Percentiles rank a stretch among this genome's conserved stretches.
These are phyloP conservation scores for Drosophila atripex DNA, from an alignment of 2,888 invertebrate genomes.

Conservation along the genomic window DNA sequence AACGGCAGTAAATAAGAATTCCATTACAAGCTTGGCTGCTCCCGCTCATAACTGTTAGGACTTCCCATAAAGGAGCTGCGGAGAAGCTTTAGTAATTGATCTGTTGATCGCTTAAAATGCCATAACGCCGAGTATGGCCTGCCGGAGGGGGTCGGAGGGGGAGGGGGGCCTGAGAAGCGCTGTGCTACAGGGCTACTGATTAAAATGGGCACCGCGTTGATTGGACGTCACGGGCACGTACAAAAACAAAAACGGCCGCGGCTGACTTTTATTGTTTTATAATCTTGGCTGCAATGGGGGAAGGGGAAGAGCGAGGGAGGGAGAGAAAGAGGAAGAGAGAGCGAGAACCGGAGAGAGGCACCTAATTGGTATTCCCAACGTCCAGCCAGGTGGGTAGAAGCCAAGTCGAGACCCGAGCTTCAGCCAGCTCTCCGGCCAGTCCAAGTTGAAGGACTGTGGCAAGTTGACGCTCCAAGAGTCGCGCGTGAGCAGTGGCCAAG, in stretches of 20 bases:
- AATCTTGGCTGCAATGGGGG: constrained; percentile 42
- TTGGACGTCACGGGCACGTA: constrained; percentile 76
- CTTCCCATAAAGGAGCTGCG: constrained; percentile 35
- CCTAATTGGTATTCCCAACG: constrained; percentile 74
- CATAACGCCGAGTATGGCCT: constrained; percentile 70
- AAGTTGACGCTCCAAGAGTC: constrained; percentile 65
- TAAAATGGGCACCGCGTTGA: constrained; percentile 65
- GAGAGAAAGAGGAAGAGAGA: constrained; percentile 10
- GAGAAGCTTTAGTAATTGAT: constrained; percentile 41
- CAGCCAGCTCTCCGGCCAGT: constrained; percentile 49
- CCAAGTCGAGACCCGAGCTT: constrained; percentile 55
- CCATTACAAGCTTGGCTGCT: constrained; percentile 28
- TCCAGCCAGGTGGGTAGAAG: constrained; percentile 53
- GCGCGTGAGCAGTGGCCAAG: constrained; percentile 56
- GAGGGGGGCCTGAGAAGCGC: background rate
- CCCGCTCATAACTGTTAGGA: constrained; percentile 59
- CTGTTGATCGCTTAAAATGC: constrained; percentile 73
- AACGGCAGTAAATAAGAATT: constrained; percentile 55
- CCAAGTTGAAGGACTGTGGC: constrained; percentile 75
- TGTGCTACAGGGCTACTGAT: constrained; percentile 28
- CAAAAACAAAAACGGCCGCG: constrained; percentile 51
- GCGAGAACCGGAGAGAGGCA: constrained; percentile 22
- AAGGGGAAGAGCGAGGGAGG: background rate
- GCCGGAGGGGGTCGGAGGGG: background rate
- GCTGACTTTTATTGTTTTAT: constrained; percentile 75